Evolutionary conservation across 2,888 invertebrate genomes (phyloP), one percentile per base, ranked within the genome.

Genomic region (Auanema sp.): DNA sequence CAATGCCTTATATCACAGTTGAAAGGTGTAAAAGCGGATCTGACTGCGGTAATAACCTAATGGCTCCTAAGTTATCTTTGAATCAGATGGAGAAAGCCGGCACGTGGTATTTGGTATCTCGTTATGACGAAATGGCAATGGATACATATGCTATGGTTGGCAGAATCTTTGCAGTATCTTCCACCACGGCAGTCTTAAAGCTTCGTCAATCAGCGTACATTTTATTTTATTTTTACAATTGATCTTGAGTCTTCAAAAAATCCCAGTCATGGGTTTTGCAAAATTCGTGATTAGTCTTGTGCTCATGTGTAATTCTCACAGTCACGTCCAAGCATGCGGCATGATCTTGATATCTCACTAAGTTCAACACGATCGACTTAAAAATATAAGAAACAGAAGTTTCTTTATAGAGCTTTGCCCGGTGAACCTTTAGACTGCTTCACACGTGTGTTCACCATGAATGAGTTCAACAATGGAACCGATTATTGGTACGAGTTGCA

Each of bases 81-180:
- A 5, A 5, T 18, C 61, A 72, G 75, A 25, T 76, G 57, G 76
- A 75, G 60, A 68, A 71, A 18, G 73, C 71, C 14, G 77, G 77
- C 21, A 69, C 71, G 0, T 77, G 75, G 75, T 77, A 65, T 50
- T 50, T 77, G 40, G 70, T 72, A 60, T 71, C 77, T n/a, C 60
- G 68, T 54, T 75, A 68, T 61, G 77, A 77, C 62, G 67, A 71
- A 18, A 73, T 77, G 67, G 66, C 70, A 1, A 66, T 71, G 64
- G 77, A 75, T 57, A 77, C 77, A 11, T 77, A 70, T 49, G 75
- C 75, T 40, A 70, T 75, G 69, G 72, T 75, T 16, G 71, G 71
- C 4, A 47, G 72, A 41, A 55, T 75, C 2, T 67, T 66, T 21
- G 59, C 70, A 12, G 70, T 71, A 12, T 66, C 67, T 14, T 63